These are phyloP conservation scores for Rhynchonycteris naso DNA, from an alignment of 2,797 vertebrate species.

Conservation along the genomic window DNA sequence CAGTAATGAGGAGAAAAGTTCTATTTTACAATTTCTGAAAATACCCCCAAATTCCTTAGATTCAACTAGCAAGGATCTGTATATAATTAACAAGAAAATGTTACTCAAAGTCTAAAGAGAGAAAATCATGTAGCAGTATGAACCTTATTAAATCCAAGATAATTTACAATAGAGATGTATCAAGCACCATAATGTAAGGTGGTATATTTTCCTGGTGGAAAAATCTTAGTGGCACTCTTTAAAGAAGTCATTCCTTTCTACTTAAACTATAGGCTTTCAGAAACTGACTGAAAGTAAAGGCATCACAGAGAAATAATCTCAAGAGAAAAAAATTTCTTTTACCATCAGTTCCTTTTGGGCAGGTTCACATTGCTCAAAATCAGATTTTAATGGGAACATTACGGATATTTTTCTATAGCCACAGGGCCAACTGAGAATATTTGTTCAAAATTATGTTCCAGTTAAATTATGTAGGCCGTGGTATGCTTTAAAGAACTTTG, in stretches of 20 bases:
- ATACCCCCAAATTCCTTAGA: conserved; percentile 29
- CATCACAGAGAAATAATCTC: not conserved
- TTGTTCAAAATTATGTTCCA: conserved; percentile 15
- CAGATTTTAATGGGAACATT: not conserved
- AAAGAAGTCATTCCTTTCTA: conserved; percentile 8
- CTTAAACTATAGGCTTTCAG: not conserved
- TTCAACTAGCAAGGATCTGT: not conserved
- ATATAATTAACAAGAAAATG: conserved; percentile 26
- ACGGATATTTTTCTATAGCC: not conserved
- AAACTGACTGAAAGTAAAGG: not conserved
- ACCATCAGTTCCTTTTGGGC: not conserved
- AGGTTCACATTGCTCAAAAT: not conserved
- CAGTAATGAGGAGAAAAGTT: not conserved
- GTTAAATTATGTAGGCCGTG: not conserved
- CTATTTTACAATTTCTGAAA: conserved; percentile 31
- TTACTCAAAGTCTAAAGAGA: conserved; percentile 23
- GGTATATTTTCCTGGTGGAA: not conserved
- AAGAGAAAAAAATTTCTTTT: not conserved
- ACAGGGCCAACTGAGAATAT: not conserved
- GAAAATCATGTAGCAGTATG: not conserved
- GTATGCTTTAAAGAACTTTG: conserved; percentile 8
- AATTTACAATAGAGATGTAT: not conserved
- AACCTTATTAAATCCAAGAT: not conserved
- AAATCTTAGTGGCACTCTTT: not conserved
- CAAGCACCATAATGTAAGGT: not conserved